Percentiles rank a stretch among this genome's conserved stretches.
Conservation (phyloP, 2,797 vertebrate genomes). For the Mionectes olivaceus region DNA sequence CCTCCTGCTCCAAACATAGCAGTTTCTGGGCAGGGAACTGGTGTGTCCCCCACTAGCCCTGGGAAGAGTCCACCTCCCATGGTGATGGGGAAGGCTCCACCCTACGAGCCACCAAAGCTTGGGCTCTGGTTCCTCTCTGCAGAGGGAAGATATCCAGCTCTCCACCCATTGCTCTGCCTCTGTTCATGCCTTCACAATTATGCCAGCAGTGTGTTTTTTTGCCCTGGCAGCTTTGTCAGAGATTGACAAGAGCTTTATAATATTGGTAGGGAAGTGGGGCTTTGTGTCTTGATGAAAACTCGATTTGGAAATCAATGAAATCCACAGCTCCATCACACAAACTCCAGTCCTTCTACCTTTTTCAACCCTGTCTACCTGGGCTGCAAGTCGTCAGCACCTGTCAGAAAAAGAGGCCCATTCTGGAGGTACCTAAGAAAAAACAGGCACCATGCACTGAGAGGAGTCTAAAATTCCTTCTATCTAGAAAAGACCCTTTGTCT, state of each 20-base stretch:
- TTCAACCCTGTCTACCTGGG: neutral
- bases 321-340: neutral
- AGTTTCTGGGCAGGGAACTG: neutral
- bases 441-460: neutral
- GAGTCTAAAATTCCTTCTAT: neutral
- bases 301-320: constrained; percentile 49
- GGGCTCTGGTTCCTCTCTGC: neutral
- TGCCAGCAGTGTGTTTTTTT: neutral
- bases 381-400: neutral
- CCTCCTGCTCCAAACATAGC: neutral
- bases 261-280: neutral
- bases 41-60: neutral
- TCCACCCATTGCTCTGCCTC: neutral
- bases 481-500: neutral
- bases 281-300: constrained; percentile 25
- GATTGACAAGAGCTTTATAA: constrained; percentile 38
- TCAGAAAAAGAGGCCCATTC: neutral
- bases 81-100: neutral
- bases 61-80: neutral
- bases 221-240: neutral
- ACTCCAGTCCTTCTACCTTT: neutral
- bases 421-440: neutral
- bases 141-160: neutral
- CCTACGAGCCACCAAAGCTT: neutral
- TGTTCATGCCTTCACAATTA: neutral